Conservation (phyloP, 2,113 vertebrate species). For the human region GRCh38 chr15:50128001-50128500, state of each 20-base stretch:
- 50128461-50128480: neutral
- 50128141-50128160: neutral
- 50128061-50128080: neutral
- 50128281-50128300: neutral
- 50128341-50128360: neutral
- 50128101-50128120: neutral
- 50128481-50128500: neutral
- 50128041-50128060: neutral
- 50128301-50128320: neutral
- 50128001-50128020: too few relatives aligned
- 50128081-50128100: neutral
- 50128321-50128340: neutral
- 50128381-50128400: neutral
- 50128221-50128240: neutral
- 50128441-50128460: neutral
- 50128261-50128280: neutral
- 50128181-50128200: neutral
- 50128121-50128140: neutral
- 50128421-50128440: neutral
- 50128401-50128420: too few relatives aligned
- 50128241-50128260: neutral
- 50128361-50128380: neutral
- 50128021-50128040: neutral
- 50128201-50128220: neutral
- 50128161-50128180: neutral